Conservation (phyloP, 2,113 vertebrate species). For the Ochotona curzoniae region DNA sequence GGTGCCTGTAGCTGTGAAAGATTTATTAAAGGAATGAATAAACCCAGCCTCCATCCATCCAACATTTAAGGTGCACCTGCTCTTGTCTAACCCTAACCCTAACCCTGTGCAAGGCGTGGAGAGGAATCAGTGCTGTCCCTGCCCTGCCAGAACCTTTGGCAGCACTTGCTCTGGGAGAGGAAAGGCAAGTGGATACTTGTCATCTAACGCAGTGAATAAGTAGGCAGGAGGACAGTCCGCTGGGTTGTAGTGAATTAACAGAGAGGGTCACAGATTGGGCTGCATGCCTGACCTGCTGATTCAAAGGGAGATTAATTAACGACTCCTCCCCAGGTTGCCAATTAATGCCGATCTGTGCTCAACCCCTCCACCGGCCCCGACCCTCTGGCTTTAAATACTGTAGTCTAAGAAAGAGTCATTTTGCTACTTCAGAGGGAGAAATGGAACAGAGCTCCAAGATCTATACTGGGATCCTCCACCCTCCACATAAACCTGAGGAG, state of each 20-base stretch:
- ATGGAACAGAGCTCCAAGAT: slow-evolving; percentile 29
- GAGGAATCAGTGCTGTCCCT: background rate
- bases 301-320: background rate
- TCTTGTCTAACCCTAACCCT: background rate
- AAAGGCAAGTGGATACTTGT: background rate
- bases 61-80: background rate
- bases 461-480: slow-evolving; percentile 59
- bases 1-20: background rate
- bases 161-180: background rate
- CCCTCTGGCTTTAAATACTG: slow-evolving; percentile 62
- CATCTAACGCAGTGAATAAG: background rate
- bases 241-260: background rate
- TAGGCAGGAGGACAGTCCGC: background rate
- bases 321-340: slow-evolving; percentile 15
- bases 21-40: background rate
- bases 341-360: slow-evolving; percentile 52
- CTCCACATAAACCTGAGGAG: slow-evolving; percentile 66
- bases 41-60: background rate
- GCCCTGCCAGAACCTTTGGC: background rate
- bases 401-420: slow-evolving; percentile 37
- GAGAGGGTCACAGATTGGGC: background rate
- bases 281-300: background rate
- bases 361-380: background rate
- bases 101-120: background rate
- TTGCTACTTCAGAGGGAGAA: slow-evolving; percentile 49